Conservation (phyloP, 2,797 vertebrate genomes). For the Protosalanx chinensis region DNA sequence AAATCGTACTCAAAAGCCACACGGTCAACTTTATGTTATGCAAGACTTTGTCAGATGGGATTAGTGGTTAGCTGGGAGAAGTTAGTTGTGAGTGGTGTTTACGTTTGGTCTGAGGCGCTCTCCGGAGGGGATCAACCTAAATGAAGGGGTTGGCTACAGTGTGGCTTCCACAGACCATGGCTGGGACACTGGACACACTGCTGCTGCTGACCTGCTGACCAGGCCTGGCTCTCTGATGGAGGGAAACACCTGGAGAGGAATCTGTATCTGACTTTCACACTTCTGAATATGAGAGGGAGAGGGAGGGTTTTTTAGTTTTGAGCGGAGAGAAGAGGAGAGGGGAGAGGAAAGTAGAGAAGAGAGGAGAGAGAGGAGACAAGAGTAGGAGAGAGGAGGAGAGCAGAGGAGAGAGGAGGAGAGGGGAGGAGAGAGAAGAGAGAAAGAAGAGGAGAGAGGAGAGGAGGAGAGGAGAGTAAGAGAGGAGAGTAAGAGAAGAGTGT, state of each 20-base stretch:
- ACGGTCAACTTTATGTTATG: conserved; percentile 4
- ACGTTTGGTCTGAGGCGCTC: neutral
- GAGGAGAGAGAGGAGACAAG: no score
- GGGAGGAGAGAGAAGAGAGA: neutral
- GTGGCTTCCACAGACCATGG: neutral
- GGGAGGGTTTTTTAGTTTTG: no score
- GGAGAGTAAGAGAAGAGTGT: neutral
- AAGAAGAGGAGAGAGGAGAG: neutral
- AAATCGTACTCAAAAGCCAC: neutral
- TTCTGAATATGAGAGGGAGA: no score
- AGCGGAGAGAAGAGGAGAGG: no score
- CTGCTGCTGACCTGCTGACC: neutral
- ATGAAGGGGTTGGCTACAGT: neutral
- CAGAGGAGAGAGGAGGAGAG: neutral
- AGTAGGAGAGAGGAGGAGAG: no score
- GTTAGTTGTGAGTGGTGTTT: neutral
- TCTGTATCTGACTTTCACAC: no score
- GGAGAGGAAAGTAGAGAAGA: no score
- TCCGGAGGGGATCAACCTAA: conserved; percentile 5
- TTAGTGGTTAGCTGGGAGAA: conserved; percentile 1
- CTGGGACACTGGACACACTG: neutral
- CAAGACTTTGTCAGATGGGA: neutral
- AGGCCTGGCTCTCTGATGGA: no score
- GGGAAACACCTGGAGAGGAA: no score
- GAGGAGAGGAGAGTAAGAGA: neutral